A percentile compares a stretch with the other conserved stretches of the same genome.
phyloP scores from a whole-genome alignment of 2,113 vertebrate species.

The Mohoua ochrocephala region DNA sequence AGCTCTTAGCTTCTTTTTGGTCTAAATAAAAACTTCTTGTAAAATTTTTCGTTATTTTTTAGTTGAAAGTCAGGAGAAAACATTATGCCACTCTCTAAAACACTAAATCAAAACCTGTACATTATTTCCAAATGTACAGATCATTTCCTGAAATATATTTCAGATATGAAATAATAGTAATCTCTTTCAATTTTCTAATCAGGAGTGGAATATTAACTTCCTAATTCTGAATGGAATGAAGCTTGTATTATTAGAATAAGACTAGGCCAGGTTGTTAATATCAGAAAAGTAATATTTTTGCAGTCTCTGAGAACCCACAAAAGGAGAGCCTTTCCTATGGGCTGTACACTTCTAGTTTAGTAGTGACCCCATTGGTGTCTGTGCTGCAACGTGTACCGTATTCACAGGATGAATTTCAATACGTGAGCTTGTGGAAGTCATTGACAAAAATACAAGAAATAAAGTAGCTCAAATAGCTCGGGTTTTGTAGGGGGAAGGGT shows the following conservation, averaged over 20 bases:
- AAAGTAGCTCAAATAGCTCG: neutral
- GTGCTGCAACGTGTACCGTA: neutral
- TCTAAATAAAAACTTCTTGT: neutral
- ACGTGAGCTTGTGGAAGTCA: neutral
- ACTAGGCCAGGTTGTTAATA: neutral
- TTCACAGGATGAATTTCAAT: neutral
- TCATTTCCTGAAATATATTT: neutral
- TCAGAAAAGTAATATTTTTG: neutral
- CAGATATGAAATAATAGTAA: neutral
- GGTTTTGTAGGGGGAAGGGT: neutral
- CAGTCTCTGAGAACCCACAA: neutral
- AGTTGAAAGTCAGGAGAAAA: neutral
- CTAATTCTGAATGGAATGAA: neutral
- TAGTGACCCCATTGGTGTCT: neutral
- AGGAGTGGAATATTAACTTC: neutral
- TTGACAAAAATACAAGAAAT: neutral
- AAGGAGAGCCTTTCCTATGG: neutral
- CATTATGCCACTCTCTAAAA: neutral
- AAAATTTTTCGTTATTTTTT: neutral
- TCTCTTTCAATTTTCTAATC: neutral
- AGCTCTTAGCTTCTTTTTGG: accelerated
- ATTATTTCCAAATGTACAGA: neutral
- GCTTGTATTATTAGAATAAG: neutral
- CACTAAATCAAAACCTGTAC: neutral
- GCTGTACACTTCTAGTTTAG: neutral